phyloP scores from a whole-genome alignment of 2,888 invertebrate species.

The Tetranychus truncatus region DNA sequence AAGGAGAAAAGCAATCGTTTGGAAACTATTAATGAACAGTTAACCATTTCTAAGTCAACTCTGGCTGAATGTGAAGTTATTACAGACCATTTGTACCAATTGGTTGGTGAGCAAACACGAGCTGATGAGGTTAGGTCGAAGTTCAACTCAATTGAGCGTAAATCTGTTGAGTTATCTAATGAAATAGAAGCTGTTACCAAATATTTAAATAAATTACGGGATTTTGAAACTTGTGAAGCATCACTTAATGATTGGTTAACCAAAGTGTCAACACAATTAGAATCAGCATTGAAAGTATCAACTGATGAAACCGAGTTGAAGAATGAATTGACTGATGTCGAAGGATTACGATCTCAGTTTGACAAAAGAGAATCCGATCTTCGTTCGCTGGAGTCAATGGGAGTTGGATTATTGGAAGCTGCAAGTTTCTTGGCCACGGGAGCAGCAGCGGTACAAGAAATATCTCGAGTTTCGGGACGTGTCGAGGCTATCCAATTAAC shows the following conservation, averaged over 20 bases:
- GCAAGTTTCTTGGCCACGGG: background rate
- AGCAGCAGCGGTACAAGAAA: background rate
- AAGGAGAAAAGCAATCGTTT: background rate
- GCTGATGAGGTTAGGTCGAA: background rate
- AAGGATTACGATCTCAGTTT: background rate
- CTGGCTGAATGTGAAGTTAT: constrained; percentile 1
- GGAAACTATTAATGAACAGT: background rate
- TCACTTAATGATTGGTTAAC: background rate
- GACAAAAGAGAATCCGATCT: background rate
- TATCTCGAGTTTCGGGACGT: background rate
- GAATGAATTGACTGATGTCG: background rate
- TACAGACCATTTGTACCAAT: background rate
- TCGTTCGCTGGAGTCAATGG: background rate
- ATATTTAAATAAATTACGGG: background rate
- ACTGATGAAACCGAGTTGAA: background rate
- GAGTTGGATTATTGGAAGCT: background rate
- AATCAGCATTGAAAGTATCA: background rate
- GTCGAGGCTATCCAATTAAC: background rate
- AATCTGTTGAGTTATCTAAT: background rate
- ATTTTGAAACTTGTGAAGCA: background rate
- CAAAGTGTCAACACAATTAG: background rate
- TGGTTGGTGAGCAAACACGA: background rate
- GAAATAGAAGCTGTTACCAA: background rate
- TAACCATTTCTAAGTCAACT: background rate
- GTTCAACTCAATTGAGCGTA: background rate